These are phyloP conservation scores for Amphiprion percula DNA, from an alignment of 2,113 vertebrate species.

Conservation along the genomic window DNA sequence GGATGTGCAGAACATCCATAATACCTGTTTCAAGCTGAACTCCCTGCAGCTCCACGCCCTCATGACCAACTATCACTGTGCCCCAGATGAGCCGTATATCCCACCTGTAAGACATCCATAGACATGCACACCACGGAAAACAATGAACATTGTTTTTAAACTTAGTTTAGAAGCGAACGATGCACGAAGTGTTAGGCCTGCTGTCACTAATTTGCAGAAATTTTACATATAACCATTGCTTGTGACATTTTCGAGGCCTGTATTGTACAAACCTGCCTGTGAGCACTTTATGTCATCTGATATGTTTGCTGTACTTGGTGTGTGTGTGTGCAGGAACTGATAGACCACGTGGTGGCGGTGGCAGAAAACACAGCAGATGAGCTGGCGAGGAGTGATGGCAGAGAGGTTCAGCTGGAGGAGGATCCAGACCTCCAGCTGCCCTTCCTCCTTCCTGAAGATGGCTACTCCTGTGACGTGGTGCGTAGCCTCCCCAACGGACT, in stretches of 20 bases:
- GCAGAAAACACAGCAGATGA: conserved; percentile 98
- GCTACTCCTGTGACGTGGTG: conserved; percentile 98
- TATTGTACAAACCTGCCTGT: too few relatives aligned
- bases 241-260: too few relatives aligned
- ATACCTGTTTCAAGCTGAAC: conserved; percentile 98
- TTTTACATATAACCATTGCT: too few relatives aligned
- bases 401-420: conserved; percentile 96
- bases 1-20: conserved; percentile 94
- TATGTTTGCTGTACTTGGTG: not conserved
- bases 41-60: conserved; percentile 96
- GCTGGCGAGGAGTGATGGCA: conserved; percentile 94
- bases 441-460: conserved; percentile 97
- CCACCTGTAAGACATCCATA: conserved; percentile 88
- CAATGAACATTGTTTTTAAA: not conserved
- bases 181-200: too few relatives aligned
- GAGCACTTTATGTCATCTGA: not conserved
- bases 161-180: too few relatives aligned
- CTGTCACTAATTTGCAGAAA: too few relatives aligned
- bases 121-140: not conserved
- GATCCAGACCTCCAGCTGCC: conserved; percentile 98
- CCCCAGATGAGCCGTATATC: conserved; percentile 96
- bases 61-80: conserved; percentile 97
- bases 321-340: conserved; percentile 88
- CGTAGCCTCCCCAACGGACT: conserved; percentile 95
- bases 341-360: conserved; percentile 94